Percentiles rank a stretch among this genome's conserved stretches.
Conservation (phyloP, 2,888 invertebrate genomes). For the Caenorhabditis drosophilae region DNA sequence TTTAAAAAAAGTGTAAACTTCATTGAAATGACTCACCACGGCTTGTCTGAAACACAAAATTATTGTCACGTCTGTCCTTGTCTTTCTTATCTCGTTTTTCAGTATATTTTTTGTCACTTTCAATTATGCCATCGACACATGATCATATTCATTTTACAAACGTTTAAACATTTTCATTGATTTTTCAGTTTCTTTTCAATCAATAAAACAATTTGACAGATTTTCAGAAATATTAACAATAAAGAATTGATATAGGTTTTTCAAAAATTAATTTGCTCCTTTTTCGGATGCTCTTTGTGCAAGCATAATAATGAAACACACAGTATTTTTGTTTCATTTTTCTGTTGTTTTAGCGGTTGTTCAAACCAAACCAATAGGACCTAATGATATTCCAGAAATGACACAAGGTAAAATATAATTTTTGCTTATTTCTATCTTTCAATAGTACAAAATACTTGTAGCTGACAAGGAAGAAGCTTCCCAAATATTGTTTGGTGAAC, state of each 20-base stretch:
- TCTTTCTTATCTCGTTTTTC: slow-evolving; percentile 18
- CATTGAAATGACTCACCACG: no score
- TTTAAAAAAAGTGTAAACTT: no score
- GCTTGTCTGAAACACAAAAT: no score
- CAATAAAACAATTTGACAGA: background rate
- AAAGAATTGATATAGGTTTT: no score
- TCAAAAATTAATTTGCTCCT: no score
- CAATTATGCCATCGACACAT: slow-evolving; percentile 33
- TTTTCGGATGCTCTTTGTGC: slow-evolving; percentile 1
- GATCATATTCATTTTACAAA: slow-evolving; percentile 5
- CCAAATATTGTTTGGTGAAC: slow-evolving; percentile 58
- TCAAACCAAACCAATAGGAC: slow-evolving; percentile 28
- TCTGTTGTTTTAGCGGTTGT: slow-evolving; percentile 17
- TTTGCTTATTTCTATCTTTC: background rate
- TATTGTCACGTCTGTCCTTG: no score
- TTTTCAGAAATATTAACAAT: background rate
- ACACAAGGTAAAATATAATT: slow-evolving; percentile 16
- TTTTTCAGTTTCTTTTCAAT: background rate
- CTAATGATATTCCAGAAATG: slow-evolving; percentile 28
- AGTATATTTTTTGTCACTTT: slow-evolving; percentile 33
- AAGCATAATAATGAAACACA: background rate
- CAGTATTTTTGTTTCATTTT: no score
- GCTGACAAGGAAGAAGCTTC: slow-evolving; percentile 54
- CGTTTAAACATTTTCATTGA: background rate
- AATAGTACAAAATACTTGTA: no score